Conservation (phyloP, 2,797 vertebrate species). For the Phataginus tricuspis region DNA sequence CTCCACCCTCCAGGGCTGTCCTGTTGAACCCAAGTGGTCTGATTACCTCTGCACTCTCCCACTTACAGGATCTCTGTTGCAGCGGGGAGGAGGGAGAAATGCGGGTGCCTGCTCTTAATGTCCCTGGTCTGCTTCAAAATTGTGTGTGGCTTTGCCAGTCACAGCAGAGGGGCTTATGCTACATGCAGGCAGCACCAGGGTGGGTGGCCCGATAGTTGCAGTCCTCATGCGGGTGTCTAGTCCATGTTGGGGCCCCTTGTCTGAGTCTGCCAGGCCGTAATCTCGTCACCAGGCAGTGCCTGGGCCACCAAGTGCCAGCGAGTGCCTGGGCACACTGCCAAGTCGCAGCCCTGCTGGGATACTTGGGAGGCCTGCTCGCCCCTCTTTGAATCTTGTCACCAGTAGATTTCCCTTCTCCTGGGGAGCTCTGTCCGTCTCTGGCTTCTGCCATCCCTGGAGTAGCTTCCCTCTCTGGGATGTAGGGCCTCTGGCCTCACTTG, state of each 20-base stretch:
- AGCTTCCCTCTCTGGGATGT: background rate
- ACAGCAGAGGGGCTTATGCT: background rate
- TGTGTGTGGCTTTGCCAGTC: background rate
- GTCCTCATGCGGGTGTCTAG: background rate
- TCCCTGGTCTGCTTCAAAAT: background rate
- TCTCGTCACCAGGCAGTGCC: slow-evolving; percentile 71
- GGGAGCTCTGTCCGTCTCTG: background rate
- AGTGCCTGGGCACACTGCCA: slow-evolving; percentile 62
- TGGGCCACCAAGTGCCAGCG: slow-evolving; percentile 63
- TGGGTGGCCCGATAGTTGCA: background rate
- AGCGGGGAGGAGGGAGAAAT: background rate
- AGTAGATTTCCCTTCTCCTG: background rate
- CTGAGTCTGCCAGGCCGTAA: slow-evolving; percentile 27
- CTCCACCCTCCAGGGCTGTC: background rate
- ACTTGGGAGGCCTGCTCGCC: background rate
- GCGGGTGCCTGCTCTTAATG: background rate
- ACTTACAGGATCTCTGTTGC: background rate
- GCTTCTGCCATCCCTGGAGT: background rate
- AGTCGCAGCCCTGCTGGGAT: slow-evolving; percentile 19
- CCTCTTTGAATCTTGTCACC: background rate
- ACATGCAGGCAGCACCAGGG: background rate
- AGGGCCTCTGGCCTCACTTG: slow-evolving; percentile 48
- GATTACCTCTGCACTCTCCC: background rate
- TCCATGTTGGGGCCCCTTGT: background rate
- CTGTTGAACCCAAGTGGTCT: background rate